phyloP scores from a whole-genome alignment of 2,888 invertebrate species.

The Torymus tubicola region DNA sequence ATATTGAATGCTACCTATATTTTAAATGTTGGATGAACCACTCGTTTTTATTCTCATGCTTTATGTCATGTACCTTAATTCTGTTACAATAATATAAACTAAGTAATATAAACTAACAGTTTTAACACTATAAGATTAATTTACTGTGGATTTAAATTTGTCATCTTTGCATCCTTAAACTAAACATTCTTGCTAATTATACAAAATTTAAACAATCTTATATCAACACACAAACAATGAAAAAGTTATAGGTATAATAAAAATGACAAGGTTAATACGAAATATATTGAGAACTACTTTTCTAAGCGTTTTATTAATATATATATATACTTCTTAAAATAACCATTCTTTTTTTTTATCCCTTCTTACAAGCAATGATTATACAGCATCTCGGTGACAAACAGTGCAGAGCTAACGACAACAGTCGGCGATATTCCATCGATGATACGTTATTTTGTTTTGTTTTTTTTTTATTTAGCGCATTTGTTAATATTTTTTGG shows the following conservation, averaged over 20 bases:
- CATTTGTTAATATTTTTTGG: neutral
- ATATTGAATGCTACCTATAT: neutral
- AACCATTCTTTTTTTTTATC: neutral
- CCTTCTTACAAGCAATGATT: conserved; percentile 3
- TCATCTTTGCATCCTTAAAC: too few relatives aligned
- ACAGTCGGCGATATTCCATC: conserved; percentile 28
- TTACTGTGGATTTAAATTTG: too few relatives aligned
- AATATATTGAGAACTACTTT: too few relatives aligned
- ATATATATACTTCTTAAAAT: conserved; percentile 4
- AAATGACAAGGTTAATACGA: too few relatives aligned
- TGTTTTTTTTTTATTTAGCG: neutral
- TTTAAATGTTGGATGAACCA: neutral
- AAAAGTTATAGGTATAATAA: too few relatives aligned
- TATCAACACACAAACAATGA: too few relatives aligned
- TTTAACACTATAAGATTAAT: too few relatives aligned
- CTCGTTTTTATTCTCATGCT: neutral
- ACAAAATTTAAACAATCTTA: too few relatives aligned
- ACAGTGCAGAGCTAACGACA: conserved; percentile 23
- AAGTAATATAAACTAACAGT: too few relatives aligned
- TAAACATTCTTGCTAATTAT: too few relatives aligned
- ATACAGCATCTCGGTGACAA: neutral
- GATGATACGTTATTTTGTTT: neutral
- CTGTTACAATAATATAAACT: neutral
- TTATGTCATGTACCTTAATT: neutral
- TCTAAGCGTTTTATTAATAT: too few relatives aligned